A percentile compares a stretch with the other conserved stretches of the same genome.
Conservation (phyloP, 2,888 invertebrate species). For the Horisme vitalbata region DNA sequence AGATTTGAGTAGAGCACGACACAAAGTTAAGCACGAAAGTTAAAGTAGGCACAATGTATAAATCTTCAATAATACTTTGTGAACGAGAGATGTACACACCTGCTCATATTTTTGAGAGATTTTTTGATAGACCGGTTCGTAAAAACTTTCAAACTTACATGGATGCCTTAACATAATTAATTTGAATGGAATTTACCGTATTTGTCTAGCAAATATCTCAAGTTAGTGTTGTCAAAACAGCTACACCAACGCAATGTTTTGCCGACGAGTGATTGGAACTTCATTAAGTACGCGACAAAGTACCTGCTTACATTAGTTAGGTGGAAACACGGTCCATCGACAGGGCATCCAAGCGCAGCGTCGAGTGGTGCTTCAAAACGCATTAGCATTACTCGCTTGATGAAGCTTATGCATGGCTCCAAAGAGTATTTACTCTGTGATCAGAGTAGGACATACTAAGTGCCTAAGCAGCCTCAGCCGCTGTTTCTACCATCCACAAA, state of each 20-base stretch:
- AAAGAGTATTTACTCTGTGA: constrained; percentile 42
- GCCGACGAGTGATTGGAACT: constrained; percentile 19
- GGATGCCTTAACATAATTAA: not conserved
- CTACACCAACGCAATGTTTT: constrained; percentile 15
- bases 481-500: constrained; percentile 35
- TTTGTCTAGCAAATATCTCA: constrained; percentile 6
- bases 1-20: constrained; percentile 26
- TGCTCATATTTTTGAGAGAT: too few relatives aligned
- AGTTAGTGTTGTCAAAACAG: constrained; percentile 7
- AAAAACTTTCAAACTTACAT: constrained; percentile 1
- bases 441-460: constrained; percentile 41
- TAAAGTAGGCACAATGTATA: too few relatives aligned
- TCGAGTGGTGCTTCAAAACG: constrained; percentile 59
- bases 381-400: constrained; percentile 60
- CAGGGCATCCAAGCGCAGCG: constrained; percentile 50
- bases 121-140: too few relatives aligned
- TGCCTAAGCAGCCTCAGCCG: constrained; percentile 33
- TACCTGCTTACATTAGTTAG: constrained; percentile 34
- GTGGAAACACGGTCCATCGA: constrained; percentile 54
- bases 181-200: constrained; percentile 4
- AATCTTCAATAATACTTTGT: too few relatives aligned
- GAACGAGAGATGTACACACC: too few relatives aligned
- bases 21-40: constrained; percentile 24
- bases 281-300: constrained; percentile 17
- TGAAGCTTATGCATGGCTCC: constrained; percentile 49